Base-by-base conservation (phyloP, 2,797 vertebrate genomes). In the Gallinago nigripennis region DNA sequence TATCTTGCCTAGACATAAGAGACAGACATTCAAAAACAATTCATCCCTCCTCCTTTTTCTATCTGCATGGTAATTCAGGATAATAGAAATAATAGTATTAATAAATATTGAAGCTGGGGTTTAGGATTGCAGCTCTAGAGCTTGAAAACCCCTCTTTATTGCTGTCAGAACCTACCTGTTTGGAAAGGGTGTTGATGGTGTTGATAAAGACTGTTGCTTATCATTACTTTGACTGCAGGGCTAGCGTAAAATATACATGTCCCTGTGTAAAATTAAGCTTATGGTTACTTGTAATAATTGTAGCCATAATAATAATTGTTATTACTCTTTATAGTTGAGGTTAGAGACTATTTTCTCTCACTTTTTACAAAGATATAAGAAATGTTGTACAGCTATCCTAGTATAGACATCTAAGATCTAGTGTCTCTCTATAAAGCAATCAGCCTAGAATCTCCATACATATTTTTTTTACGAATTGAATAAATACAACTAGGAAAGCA, bases 1-100 rank as follows among this genome's bases (percentile, higher is more conserved):
- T 95, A 93, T 93, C 90, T 95, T 76, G 56, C 90, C 35, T 31
- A 90, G 82, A 79, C 85, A 54, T 84, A 79, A 94, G 89, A 88
- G 69, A 21, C 61, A 86, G 31, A 28, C 57, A 80, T 85, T 88
- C 63, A 86, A 37, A 96, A 93, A 57, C 81, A 95, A 84, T 66
- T 63, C 4, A 57, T 80, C 53, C 53, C 45, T 82, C 30, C 33
- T 92, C 35, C 45, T 5, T 86, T 88, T 92, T 60, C 64, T 61
- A 33, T 71, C 64, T 82, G 33, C 1, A 4, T 79, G 19, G 61
- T 41, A 90, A 45, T 84, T 88, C 37, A 56, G 77, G 43, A 35
- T 84, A 92, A 79, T 48, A 72, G 63, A 86, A 94, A 76, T 94
- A 95, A 75, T 65, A 83, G 8, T 46, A 71, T 25, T 78, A 88